Conservation (phyloP, 2,113 vertebrate species). For the Arizona elegans region DNA sequence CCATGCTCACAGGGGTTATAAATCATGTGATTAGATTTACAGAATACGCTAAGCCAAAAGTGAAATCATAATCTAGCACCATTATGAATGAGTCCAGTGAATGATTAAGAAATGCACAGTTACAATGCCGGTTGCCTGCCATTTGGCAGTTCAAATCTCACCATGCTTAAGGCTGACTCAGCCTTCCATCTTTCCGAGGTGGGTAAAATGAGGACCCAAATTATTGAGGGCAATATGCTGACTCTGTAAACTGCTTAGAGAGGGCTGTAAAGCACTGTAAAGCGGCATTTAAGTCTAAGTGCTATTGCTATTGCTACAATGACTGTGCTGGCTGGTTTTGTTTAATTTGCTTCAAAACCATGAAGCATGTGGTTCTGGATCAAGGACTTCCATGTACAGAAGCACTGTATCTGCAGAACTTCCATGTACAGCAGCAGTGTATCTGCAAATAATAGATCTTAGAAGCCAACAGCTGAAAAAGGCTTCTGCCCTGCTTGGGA, state of each 20-base stretch:
- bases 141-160: too few species aligned
- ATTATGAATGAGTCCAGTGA: neutral
- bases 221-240: too few species aligned
- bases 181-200: too few species aligned
- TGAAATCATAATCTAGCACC: neutral
- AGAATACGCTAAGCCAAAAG: neutral
- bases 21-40: neutral
- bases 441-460: neutral
- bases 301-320: neutral
- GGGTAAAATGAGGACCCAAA: too few species aligned
- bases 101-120: neutral
- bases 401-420: neutral
- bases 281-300: too few species aligned
- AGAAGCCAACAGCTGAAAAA: too few species aligned
- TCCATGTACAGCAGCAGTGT: neutral
- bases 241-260: too few species aligned
- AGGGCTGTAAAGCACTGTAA: too few species aligned
- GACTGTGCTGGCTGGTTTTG: neutral
- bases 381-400: neutral
- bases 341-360: neutral
- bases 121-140: neutral
- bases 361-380: neutral
- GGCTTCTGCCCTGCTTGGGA: neutral
- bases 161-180: too few species aligned
- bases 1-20: neutral